These are phyloP conservation scores for Onychostoma macrolepis DNA, from an alignment of 2,113 vertebrate genomes.

Conservation along the genomic window DNA sequence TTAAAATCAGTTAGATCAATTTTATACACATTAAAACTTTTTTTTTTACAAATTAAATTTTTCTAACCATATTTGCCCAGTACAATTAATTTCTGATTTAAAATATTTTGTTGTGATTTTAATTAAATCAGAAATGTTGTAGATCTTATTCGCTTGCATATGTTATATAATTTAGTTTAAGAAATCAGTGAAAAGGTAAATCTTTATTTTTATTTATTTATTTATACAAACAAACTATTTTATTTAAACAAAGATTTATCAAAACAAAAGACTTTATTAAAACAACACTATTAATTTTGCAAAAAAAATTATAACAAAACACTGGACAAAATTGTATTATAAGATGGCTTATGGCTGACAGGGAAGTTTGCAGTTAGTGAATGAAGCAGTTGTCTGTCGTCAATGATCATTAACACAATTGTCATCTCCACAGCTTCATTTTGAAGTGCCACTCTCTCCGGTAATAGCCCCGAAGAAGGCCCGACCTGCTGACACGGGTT, in stretches of 20 bases:
- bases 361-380: neutral
- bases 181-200: neutral
- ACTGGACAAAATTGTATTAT: neutral
- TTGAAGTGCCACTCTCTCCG: conserved; percentile 95
- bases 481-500: conserved; percentile 91
- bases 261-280: neutral
- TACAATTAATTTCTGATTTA: neutral
- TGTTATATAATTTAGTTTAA: neutral
- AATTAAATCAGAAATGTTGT: neutral
- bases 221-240: neutral
- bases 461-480: conserved; percentile 98
- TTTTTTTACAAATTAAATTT: no score
- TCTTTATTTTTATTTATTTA: no score
- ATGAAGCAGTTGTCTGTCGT: neutral
- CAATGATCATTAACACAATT: conserved; percentile 28
- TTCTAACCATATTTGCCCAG: no score
- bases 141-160: neutral
- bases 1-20: no score
- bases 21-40: no score
- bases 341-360: neutral
- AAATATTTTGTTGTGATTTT: neutral
- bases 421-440: conserved; percentile 83
- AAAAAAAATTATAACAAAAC: no score
- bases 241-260: neutral
- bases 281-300: neutral